Evolutionary conservation across 2,888 invertebrate genomes (phyloP).

Genomic region (Phytoseiulus persimilis): DNA sequence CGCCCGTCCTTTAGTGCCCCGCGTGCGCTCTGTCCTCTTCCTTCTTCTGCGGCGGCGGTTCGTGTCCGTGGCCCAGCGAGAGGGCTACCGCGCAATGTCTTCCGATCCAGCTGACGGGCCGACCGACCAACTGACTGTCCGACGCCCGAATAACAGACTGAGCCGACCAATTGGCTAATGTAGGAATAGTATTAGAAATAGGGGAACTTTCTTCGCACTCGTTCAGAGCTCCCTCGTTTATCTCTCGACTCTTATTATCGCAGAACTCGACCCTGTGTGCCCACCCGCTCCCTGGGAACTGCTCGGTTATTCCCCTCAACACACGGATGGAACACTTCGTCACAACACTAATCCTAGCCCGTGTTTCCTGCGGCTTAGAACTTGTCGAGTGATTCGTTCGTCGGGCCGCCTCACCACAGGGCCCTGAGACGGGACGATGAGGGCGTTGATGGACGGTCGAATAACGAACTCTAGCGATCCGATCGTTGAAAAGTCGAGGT

Average conservation of each 20-base stretch:
- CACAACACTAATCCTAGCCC: neutral
- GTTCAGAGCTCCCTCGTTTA: neutral
- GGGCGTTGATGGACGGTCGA: too few relatives aligned
- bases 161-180: conserved; percentile 26
- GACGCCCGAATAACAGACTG: neutral
- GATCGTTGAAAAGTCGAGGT: neutral
- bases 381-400: too few relatives aligned
- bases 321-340: neutral
- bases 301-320: neutral
- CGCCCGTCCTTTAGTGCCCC: neutral
- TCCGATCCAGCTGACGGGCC: neutral
- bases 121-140: neutral
- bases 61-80: neutral
- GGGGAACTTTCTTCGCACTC: neutral
- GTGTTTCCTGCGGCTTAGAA: too few relatives aligned
- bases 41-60: neutral
- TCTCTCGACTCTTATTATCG: neutral
- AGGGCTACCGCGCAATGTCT: neutral
- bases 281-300: neutral
- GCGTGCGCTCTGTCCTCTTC: neutral
- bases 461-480: too few relatives aligned
- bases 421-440: too few relatives aligned
- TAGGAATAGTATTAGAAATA: conserved; percentile 22
- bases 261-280: neutral
- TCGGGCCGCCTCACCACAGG: too few relatives aligned